Evolutionary conservation across 2,113 vertebrate species (phyloP), one percentile per base, ranked within the genome.

Genomic region (Prietella phreatophila): DNA sequence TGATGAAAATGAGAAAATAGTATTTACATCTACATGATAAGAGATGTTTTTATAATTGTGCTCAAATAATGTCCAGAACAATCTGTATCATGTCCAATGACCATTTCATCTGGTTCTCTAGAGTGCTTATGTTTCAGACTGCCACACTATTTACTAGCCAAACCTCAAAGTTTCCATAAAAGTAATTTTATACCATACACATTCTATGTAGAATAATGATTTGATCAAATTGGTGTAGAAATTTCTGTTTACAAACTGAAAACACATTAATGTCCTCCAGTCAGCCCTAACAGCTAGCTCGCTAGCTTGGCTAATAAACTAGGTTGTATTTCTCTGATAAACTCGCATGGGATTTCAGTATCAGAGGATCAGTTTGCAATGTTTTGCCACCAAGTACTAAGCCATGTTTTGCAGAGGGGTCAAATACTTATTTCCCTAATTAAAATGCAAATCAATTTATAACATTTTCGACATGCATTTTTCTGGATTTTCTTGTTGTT

Each of bases 1-100:
- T 83, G 82, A 20, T 67, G 60, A 83, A 83, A 83, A 47, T 50
- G 5, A 63, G 20, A 65, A 83, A 83, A 67, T 47, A 65, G n/a
- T 65, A 83, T 65, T 71, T 30, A 33, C n/a, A 67, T 69, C 0
- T 22, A 22, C 39, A 71, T 5, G 4, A 20, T 39, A 36, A 47
- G 30, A 53, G 42, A 55, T 33, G 55, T 75, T 87, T 81, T 65
- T 30, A 67, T 86, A 78, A 80, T 15, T 22, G 13, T n/a, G 25
- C 4, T 9, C 33, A 63, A 79, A 78, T 86, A 56, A 30, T 79
- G 25, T 50, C 55, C 56, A 79, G 27, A 78, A 79, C 39, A 47
- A 47, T 55, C 20, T 76, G 27, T 56, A 50, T n/a, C 71, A 22
- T 27, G 25, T 86, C 22, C 36, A 27, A 39, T 78, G 55, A 78